Evolutionary conservation across 2,888 invertebrate genomes (phyloP), one percentile per base, ranked within the genome.

Genomic region (Trissoscelio sp.): DNA sequence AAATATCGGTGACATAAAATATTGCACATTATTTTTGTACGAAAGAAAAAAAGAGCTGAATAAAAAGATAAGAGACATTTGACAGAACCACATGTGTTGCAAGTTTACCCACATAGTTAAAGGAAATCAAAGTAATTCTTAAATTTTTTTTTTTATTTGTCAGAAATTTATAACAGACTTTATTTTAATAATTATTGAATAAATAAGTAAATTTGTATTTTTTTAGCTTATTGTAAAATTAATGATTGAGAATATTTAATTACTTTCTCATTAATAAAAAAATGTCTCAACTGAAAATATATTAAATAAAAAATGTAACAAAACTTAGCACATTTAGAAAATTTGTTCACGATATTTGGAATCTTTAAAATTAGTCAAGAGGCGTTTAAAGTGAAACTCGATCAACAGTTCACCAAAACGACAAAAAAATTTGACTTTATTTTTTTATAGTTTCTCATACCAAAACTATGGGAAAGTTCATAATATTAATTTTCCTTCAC

Each of bases 61-160:
- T 34, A n/a, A 24, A 67, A 39, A 39, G 64, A 64, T 48, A 64
- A 24, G 6, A 64, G 48, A 22, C 64, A 64, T 48, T 64, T 64
- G 64, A 64, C 64, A 64, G 64, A 67, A 67, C 37, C 66, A 67
- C 53, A 67, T 67, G 66, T 67, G 66, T 42, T 39, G 24, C 53
- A 53, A 53, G 53, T 42, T 67, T 53, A 67, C 24, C 37, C 51
- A 37, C 51, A 64, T 51, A 22, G 24, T 57, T 44, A 55, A 31
- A 9, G 7, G 51, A 67, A 67, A 67, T 67, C 66, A 67, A 67
- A 67, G 39, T 67, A 53, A 16, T 67, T 24, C 14, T n/a, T n/a
- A n/a, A n/a, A n/a, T n/a, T n/a, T n/a, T n/a, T n/a, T n/a, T n/a
- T n/a, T n/a, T n/a, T n/a, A n/a, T n/a, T n/a, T n/a, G n/a, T n/a